Evolutionary conservation across 2,888 invertebrate genomes (phyloP), one percentile per base, ranked within the genome.

Genomic region (Celastrina argiolus): DNA sequence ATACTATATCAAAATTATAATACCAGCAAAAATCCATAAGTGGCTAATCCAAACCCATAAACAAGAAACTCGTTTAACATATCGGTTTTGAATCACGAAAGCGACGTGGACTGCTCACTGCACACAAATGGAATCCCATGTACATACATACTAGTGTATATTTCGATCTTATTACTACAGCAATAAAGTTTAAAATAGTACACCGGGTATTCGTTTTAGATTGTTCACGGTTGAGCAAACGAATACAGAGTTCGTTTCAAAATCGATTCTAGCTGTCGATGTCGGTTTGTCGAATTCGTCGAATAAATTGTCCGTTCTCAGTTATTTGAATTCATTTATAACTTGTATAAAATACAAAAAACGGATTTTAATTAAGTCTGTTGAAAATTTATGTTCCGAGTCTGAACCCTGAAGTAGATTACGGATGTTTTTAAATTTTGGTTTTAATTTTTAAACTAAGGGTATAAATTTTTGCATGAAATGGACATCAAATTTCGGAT

Each of bases 141-240:
- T 68, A 71, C 73, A 22, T 10, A 51, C 22, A n/a, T n/a, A n/a
- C 22, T 22, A 12, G 51, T 51, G 51, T 26, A 26, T 14, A 51
- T 51, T 26, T 12, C 22, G 4, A 12, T 16, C 51, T 51, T 51
- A 26, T 51, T 22, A 51, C 51, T 12, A 14, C 1, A 5, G 51
- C 14, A 26, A 51, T 51, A 51, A 51, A 51, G 51, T 12, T 51
- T 26, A 51, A 51, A 51, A 51, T 51, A 18, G 18, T 3, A 22
- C 51, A 45, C 22, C 42, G 45, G 18, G 6, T 71, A 71, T 70
- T 66, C 72, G 71, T 73, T 73, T 74, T 73, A 73, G 72, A 75
- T 76, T 72, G 74, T 73, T 75, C 74, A 74, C 74, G 74, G 71
- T 74, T 73, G 74, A 74, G 71, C 73, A 74, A 74, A 71, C 75